Evolutionary conservation across 2,888 invertebrate species (phyloP).

Genomic region (Fragum fragum): DNA sequence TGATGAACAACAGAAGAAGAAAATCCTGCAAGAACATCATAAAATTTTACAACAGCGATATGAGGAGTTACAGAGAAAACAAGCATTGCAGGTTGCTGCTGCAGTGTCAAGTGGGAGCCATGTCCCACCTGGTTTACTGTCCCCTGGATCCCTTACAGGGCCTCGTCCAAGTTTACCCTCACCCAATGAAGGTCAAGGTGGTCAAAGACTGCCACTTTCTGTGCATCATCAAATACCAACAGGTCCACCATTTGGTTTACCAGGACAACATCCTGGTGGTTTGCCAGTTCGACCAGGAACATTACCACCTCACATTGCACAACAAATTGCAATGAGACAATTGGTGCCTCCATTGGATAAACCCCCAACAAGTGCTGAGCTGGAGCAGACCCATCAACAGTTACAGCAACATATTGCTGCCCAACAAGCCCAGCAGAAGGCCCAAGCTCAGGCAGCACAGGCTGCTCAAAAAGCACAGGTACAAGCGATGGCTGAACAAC

Average conservation of each 20-base stretch:
- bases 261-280: constrained; percentile 55
- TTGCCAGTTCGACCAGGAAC: constrained; percentile 49
- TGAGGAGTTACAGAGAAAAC: constrained; percentile 54
- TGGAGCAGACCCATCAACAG: constrained; percentile 65
- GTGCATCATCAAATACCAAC: constrained; percentile 64
- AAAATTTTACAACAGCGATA: constrained; percentile 53
- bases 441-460: constrained; percentile 71
- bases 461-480: constrained; percentile 69
- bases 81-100: constrained; percentile 44
- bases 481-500: constrained; percentile 62
- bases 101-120: constrained; percentile 32
- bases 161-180: constrained; percentile 49
- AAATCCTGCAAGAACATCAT: constrained; percentile 45
- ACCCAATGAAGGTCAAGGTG: constrained; percentile 36
- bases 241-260: constrained; percentile 60
- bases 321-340: constrained; percentile 55
- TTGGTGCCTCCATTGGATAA: constrained; percentile 59
- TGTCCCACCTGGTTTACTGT: constrained; percentile 44
- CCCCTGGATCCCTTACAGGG: constrained; percentile 51
- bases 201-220: constrained; percentile 47
- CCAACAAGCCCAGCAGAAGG: constrained; percentile 70
- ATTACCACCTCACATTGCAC: constrained; percentile 50
- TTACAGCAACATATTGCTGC: constrained; percentile 76
- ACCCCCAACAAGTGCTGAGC: constrained; percentile 63
- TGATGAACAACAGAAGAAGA: constrained; percentile 48